Percentiles rank a stretch among this genome's conserved stretches.
phyloP scores from a whole-genome alignment of 2,797 vertebrate genomes.

The Galaxias olidus region DNA sequence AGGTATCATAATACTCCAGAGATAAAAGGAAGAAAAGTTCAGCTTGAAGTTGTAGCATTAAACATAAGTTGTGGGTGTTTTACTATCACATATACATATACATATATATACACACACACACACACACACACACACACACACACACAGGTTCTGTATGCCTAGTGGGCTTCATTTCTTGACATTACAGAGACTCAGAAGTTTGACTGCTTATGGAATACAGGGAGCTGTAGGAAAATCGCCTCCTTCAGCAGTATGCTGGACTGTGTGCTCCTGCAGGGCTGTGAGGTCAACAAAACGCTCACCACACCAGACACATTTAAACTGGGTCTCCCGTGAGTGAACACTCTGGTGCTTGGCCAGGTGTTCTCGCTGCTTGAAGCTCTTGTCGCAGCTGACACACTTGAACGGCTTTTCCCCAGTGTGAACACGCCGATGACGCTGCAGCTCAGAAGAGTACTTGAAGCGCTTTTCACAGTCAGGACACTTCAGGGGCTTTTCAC shows the following conservation, averaged over 20 bases:
- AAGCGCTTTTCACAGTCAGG: conserved; percentile 97
- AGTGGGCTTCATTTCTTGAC: conserved; percentile 19
- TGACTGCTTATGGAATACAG: conserved; percentile 78
- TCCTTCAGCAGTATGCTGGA: conserved; percentile 91
- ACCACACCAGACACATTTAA: conserved; percentile 96
- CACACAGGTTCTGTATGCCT: conserved; percentile 35
- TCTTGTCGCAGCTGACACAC: conserved; percentile 93
- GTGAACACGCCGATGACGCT: conserved; percentile 93
- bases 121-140: conserved; percentile 13
- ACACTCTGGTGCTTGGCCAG: conserved; percentile 96
- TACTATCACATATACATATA: conserved; percentile 8
- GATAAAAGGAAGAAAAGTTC: conserved; percentile 4
- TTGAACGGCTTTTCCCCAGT: conserved; percentile 97
- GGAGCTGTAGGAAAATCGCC: conserved; percentile 89
- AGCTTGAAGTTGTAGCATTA: conserved; percentile 14
- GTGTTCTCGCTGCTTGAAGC: conserved; percentile 97
- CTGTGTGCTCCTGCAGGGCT: conserved; percentile 93
- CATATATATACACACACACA: conserved; percentile 22
- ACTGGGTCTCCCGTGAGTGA: conserved; percentile 94
- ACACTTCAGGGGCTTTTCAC: conserved; percentile 95
- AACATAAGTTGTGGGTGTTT: conserved; percentile 1
- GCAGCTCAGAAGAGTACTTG: conserved; percentile 94
- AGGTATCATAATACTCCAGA: background rate
- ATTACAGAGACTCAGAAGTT: conserved; percentile 15
- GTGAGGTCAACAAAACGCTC: conserved; percentile 92